phyloP scores from a whole-genome alignment of 2,113 vertebrate genomes.

The Ciconia boyciana region DNA sequence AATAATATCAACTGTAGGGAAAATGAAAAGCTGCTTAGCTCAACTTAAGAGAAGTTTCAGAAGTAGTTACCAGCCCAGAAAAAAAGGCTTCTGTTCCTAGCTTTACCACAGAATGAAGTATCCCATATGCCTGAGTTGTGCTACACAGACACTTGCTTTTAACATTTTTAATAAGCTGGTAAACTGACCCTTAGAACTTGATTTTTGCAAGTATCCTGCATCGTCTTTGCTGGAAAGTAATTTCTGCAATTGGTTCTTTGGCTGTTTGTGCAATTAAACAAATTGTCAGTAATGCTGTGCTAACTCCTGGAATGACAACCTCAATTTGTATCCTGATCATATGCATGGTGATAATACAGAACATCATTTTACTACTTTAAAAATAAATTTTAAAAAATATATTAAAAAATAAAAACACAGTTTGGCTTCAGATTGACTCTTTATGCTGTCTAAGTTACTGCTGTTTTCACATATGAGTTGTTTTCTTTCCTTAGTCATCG shows the following conservation, averaged over 20 bases:
- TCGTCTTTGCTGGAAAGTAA: not conserved
- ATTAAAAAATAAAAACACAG: not conserved
- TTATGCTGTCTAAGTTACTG: not conserved
- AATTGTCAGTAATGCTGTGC: not conserved
- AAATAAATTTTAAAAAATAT: not conserved
- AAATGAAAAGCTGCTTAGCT: not conserved
- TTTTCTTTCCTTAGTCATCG: conserved; percentile 81
- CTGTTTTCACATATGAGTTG: conserved; percentile 12
- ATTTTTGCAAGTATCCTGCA: not conserved
- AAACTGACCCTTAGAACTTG: not conserved
- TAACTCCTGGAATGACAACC: not conserved
- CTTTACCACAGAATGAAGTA: not conserved
- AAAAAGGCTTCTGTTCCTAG: not conserved
- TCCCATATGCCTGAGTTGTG: not conserved
- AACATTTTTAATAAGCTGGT: not conserved
- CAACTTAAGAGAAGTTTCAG: not conserved
- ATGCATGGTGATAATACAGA: not conserved
- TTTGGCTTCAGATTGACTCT: not conserved
- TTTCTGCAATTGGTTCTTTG: not conserved
- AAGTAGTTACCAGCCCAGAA: not conserved
- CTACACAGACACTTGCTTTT: not conserved
- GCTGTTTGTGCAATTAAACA: not conserved
- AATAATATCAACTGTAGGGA: not conserved
- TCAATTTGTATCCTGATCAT: not conserved
- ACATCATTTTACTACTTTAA: rapidly evolving